Base-by-base conservation (phyloP, 2,888 invertebrate species). In the Podotricha telesiphe region DNA sequence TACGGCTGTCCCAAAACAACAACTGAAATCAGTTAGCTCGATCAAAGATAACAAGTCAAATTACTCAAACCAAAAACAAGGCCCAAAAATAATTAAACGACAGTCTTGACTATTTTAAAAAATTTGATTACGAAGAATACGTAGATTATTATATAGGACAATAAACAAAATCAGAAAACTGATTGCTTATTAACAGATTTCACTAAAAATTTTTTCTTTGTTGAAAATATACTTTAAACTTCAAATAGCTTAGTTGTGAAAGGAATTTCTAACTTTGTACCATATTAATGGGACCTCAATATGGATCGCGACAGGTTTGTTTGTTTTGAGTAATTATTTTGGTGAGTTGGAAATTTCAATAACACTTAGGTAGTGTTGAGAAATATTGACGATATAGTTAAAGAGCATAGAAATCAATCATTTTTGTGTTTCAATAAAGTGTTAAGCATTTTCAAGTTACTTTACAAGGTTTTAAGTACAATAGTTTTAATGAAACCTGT, bases 371-470 rank as follows among this genome's bases (percentile, higher is more conserved):
- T 34, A 53, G 45, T 42, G 22, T 67, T 22, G 42, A 65, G 34
- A 68, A 71, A 66, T 71, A 71, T 66, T 67, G 61, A 65, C 65
- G 61, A 34, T 40, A 65, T 40, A 65, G 65, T 62, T 67, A 65
- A 67, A 40, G 64, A 37, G 67, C 47, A 65, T 42, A 40, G 48
- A 45, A 65, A 28, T 37, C 48, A 55, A 37, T 37, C 6, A 37
- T 37, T 10, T 37, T 37, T 37, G 1, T 1, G 8, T 37, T 37
- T 37, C 8, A 37, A 37, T 37, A 37, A 8, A 8, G 3, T 37
- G 3, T 4, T 37, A 37, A 8, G 8, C 10, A 37, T 37, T 8
- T 37, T 37, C 37, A 8, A 8, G 37, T 37, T 37, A 13, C 13
- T 42, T 42, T 42, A 42, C 13, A 42, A 13, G 1, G 2, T 42